phyloP scores from a whole-genome alignment of 2,797 vertebrate species.

The Rhinoraja longicauda region DNA sequence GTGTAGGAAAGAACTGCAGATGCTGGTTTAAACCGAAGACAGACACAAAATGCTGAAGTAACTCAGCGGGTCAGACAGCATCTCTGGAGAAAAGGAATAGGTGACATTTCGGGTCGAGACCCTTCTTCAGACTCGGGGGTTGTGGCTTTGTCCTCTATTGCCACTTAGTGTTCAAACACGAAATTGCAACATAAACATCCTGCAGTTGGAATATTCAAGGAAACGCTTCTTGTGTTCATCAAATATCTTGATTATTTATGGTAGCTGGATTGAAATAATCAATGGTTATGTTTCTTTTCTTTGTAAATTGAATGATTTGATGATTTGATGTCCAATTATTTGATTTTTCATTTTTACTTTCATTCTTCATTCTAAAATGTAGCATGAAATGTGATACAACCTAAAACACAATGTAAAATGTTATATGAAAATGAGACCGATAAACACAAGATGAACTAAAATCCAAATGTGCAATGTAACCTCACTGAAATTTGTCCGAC shows the following conservation, averaged over 20 bases:
- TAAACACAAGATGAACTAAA: too few relatives aligned
- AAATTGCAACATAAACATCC: background rate
- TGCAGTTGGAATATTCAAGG: background rate
- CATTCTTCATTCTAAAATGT: background rate
- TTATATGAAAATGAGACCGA: too few relatives aligned
- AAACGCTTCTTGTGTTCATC: background rate
- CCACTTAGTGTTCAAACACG: background rate
- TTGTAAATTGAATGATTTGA: background rate
- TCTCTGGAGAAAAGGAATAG: too few relatives aligned
- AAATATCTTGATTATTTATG: background rate
- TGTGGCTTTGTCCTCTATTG: conserved; percentile 16
- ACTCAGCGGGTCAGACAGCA: too few relatives aligned
- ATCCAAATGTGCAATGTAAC: background rate
- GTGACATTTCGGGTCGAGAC: too few relatives aligned
- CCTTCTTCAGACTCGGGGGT: background rate
- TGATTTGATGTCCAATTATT: background rate
- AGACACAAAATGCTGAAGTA: too few relatives aligned
- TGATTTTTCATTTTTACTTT: background rate
- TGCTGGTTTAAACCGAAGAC: too few relatives aligned
- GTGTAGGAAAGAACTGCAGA: too few relatives aligned
- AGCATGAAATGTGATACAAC: background rate
- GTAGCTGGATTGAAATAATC: background rate
- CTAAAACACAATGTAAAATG: background rate
- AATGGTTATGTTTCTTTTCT: background rate
- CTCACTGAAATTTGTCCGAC: background rate